Evolutionary conservation across 2,888 invertebrate genomes (phyloP).

Genomic region (Geotrupes spiniger): DNA sequence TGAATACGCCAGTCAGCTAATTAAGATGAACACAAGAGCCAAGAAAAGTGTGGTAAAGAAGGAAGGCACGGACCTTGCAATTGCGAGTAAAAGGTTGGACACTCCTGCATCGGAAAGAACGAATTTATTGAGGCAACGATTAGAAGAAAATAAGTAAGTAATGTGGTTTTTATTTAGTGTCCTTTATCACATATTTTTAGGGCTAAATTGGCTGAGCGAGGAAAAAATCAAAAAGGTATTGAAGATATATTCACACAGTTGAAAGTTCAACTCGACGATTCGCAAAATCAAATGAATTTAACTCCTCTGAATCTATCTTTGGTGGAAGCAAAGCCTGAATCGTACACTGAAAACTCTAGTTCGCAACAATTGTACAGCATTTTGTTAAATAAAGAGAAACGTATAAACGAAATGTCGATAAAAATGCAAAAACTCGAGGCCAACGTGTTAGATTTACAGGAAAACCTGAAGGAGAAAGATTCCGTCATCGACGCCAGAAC

Average conservation of each 20-base stretch:
- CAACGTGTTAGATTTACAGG: slow-evolving; percentile 76
- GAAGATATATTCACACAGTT: slow-evolving; percentile 55
- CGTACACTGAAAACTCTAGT: slow-evolving; percentile 40
- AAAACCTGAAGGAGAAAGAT: slow-evolving; percentile 78
- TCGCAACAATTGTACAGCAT: slow-evolving; percentile 47
- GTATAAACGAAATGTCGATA: slow-evolving; percentile 63
- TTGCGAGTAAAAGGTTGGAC: slow-evolving; percentile 31
- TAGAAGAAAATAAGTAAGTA: slow-evolving; percentile 54
- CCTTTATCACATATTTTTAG: slow-evolving; percentile 30
- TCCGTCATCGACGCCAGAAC: slow-evolving; percentile 79
- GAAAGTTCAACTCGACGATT: slow-evolving; percentile 56
- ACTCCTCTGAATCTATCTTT: slow-evolving; percentile 39
- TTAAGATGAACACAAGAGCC: slow-evolving; percentile 44
- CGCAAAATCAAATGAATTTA: slow-evolving; percentile 45
- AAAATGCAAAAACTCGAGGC: slow-evolving; percentile 74
- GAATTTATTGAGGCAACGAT: slow-evolving; percentile 53
- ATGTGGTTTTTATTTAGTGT: too few species aligned
- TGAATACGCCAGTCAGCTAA: slow-evolving; percentile 48
- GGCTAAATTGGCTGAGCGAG: slow-evolving; percentile 54
- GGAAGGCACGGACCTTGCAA: slow-evolving; percentile 27
- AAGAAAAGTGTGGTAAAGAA: slow-evolving; percentile 37
- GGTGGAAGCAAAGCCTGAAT: slow-evolving; percentile 38
- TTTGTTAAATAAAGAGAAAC: slow-evolving; percentile 61
- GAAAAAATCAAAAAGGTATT: slow-evolving; percentile 53
- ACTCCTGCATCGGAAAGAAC: slow-evolving; percentile 55